Conservation (phyloP, 2,113 vertebrate species). For the Tachuris rubrigastra region DNA sequence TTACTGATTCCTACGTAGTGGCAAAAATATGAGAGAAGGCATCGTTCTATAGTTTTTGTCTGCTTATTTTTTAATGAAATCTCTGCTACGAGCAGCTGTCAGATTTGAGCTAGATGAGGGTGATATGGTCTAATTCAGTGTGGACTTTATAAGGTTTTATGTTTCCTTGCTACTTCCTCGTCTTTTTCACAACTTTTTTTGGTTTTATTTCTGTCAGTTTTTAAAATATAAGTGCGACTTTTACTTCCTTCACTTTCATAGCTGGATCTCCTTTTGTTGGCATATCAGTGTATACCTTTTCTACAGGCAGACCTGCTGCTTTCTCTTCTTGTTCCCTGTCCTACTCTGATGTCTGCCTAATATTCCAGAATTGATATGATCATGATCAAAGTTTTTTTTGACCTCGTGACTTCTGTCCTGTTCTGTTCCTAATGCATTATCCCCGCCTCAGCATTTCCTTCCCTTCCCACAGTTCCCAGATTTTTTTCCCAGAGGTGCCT, state of each 20-base stretch:
- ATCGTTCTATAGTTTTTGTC: accelerated
- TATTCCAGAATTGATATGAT: neutral
- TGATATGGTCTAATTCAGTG: neutral
- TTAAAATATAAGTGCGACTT: neutral
- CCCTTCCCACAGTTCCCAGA: neutral
- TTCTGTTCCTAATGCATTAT: neutral
- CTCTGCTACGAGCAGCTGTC: neutral
- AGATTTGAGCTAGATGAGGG: neutral
- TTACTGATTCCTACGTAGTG: neutral
- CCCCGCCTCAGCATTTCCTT: neutral
- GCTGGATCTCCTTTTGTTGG: neutral
- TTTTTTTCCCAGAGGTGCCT: neutral
- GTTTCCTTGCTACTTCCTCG: neutral
- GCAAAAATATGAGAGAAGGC: neutral
- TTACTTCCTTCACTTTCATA: neutral
- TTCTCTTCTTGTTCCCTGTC: neutral
- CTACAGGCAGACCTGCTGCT: neutral
- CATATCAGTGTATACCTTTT: neutral
- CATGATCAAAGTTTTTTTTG: neutral
- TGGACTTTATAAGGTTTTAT: neutral
- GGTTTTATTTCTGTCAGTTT: neutral
- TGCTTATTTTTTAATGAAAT: neutral
- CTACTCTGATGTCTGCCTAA: neutral
- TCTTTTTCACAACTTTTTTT: neutral
- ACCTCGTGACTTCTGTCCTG: neutral